These are phyloP conservation scores for Leucophenga varia DNA, from an alignment of 1,140 invertebrate genomes.

Conservation along the genomic window DNA sequence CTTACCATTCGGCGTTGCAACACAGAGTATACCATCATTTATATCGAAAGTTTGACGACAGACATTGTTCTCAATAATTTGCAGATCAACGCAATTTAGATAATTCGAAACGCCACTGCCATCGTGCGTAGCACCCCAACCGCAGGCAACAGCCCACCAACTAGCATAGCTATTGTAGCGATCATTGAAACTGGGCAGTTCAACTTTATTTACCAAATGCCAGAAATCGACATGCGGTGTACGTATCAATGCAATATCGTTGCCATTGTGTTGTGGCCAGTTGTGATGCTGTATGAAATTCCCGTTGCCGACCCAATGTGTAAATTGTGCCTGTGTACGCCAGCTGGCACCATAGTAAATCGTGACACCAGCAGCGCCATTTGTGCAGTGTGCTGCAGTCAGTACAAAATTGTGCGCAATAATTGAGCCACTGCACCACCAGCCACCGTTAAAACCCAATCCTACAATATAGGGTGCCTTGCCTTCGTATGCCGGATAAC, in stretches of 20 bases:
- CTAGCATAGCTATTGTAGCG: not conserved
- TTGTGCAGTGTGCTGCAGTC: slow-evolving; percentile 62
- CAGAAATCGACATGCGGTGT: not conserved
- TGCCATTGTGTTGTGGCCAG: too few species aligned
- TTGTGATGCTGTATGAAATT: slow-evolving; percentile 5
- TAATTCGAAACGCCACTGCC: not conserved
- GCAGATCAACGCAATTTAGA: not conserved
- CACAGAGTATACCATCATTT: slow-evolving; percentile 20
- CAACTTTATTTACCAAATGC: not conserved
- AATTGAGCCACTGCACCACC: slow-evolving; percentile 62
- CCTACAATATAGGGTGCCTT: slow-evolving; percentile 58
- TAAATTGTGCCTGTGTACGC: slow-evolving; percentile 1
- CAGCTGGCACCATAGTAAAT: slow-evolving; percentile 9
- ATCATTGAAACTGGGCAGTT: slow-evolving; percentile 1
- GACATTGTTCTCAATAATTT: not conserved
- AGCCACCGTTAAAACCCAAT: slow-evolving; percentile 37
- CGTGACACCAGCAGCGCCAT: slow-evolving; percentile 1
- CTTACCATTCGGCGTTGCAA: slow-evolving; percentile 26
- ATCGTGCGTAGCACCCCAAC: not conserved
- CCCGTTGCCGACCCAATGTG: not conserved
- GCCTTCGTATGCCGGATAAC: slow-evolving; percentile 19
- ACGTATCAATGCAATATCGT: not conserved
- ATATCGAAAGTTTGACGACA: not conserved
- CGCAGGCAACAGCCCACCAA: not conserved
- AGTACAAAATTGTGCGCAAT: slow-evolving; percentile 58